Conservation (phyloP, 2,797 vertebrate genomes). For the Propithecus deckenii region DNA sequence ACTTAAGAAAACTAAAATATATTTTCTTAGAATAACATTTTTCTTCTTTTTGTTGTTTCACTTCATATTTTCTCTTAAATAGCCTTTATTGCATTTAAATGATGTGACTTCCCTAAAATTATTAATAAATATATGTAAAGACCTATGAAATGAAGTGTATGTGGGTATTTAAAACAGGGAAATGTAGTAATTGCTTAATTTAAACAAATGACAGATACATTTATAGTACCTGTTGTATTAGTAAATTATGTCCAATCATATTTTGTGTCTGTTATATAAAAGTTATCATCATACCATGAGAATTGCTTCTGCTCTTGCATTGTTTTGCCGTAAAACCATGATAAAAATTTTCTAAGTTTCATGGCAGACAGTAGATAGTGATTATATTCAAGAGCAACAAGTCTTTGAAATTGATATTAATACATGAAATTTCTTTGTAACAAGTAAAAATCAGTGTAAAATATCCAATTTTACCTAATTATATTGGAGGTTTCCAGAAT, state of each 20-base stretch:
- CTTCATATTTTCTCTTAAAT: neutral
- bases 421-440: neutral
- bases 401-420: constrained; percentile 60
- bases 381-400: constrained; percentile 63
- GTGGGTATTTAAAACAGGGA: constrained; percentile 72
- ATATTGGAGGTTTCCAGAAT: neutral
- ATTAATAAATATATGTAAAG: neutral
- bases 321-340: neutral
- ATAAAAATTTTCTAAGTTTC: constrained; percentile 54
- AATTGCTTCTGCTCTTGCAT: constrained; percentile 61
- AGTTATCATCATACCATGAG: constrained; percentile 7
- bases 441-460: constrained; percentile 30
- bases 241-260: constrained; percentile 58
- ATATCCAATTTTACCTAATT: neutral
- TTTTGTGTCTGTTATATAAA: constrained; percentile 64
- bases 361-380: constrained; percentile 17
- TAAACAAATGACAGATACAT: neutral
- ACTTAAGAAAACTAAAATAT: neutral
- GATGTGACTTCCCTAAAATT: neutral
- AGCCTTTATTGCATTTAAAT: neutral
- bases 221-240: constrained; percentile 22
- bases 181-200: constrained; percentile 70
- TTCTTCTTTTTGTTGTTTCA: neutral
- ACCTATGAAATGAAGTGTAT: neutral
- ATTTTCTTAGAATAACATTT: neutral